Base-by-base conservation (phyloP, 2,888 invertebrate species). In the Craniophora ligustri region DNA sequence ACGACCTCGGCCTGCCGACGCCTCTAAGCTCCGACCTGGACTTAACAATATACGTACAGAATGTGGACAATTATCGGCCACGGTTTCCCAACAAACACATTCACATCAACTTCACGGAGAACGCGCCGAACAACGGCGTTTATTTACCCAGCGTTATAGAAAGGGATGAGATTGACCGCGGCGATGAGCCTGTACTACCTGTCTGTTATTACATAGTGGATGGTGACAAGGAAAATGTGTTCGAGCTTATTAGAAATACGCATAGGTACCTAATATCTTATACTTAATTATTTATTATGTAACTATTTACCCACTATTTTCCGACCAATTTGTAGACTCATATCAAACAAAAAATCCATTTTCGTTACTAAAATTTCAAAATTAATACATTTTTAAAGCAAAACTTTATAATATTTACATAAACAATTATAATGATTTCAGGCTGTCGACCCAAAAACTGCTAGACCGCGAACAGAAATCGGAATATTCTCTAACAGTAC, bases 141-240 rank as follows among this genome's bases (percentile, higher is more conserved):
- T 94, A 95, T 73, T 88, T 98, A 8, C 97, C 97, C 0, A 96
- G 96, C 66, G 98, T 98, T 0, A 95, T 98, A 34, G 98, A 98
- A 78, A 94, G 97, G 64, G 98, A 98, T 81, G 97, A 96, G 75
- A 95, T 97, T 13, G 97, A 97, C 74, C 96, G 98, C 74, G 95
- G 96, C 2, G 97, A 97, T 66, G 97, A 97, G 71, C 96, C 97
- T 0, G 95, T 96, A 39, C 94, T 96, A 40, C 96, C 97, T 57
- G 97, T 98, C n/a, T 99, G 98, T 81, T 99, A 98, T 84, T 98
- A 96, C 79, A 97, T 99, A 41, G 95, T 98, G n/a, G 95, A 95
- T 5, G 98, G 98, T 10, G 97, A 98, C 79, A 96, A 96, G 14
- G 94, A 95, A 13, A 94, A 94, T 6, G 89, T 95, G 48, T 98